Base-by-base conservation (phyloP, 2,888 invertebrate genomes). In the Eudemis profundana region DNA sequence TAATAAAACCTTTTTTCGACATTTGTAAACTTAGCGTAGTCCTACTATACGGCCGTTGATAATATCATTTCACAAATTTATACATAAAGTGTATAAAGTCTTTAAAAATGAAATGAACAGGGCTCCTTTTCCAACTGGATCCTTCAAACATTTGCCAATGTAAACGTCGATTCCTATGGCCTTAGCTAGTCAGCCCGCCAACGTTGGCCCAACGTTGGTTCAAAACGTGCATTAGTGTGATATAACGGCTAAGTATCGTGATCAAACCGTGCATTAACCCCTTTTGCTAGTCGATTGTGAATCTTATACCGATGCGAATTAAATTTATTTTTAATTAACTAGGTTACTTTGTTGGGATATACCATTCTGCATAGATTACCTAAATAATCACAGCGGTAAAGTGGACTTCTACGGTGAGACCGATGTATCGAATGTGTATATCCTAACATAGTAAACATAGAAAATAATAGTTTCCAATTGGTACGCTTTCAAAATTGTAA, bases 241-340 rank as follows among this genome's bases (percentile, higher is more conserved):
- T 65, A 65, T 65, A 59, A 57, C 63, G 63, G 63, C 64, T 59
- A 64, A 64, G 64, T 51, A 64, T 59, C 57, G 64, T 64, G 64
- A 64, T 64, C 64, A 74, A 73, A 76, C 78, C 82, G 76, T 76
- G 77, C 72, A 68, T 76, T 78, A 78, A 73, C 74, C 70, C 69
- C 73, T 71, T n/a, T 74, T 82, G 82, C 90, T 89, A 90, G 89
- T 90, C 90, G 85, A 84, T 82, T 81, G 81, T 86, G 89, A 89
- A 90, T 89, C 89, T 89, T 77, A 77, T 74, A 72, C 79, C 78
- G 79, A 81, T 65, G 46, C 29, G 19, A 51, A 59, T 53, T 40
- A 33, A 47, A 60, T 23, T 62, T 29, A 47, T 47, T 60, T 51
- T 47, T 46, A 29, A 64, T 49, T 29, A 44, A n/a, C n/a, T 23